Percentiles rank a stretch among this genome's conserved stretches.
Conservation (phyloP, 2,888 invertebrate species). For the Buathra laborator region DNA sequence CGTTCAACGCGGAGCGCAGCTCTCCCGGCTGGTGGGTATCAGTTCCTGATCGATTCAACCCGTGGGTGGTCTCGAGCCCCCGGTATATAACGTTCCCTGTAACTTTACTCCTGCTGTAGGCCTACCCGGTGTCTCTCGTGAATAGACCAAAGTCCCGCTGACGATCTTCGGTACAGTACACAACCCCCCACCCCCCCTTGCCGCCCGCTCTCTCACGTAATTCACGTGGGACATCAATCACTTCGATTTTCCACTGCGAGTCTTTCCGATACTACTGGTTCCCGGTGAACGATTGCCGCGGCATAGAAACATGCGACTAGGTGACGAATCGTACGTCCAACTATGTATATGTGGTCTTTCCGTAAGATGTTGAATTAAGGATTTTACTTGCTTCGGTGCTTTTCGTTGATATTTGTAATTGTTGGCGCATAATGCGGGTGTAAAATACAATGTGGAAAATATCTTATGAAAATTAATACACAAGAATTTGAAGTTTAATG, state of each 20-base stretch:
- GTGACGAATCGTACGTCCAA: background rate
- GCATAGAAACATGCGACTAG: background rate
- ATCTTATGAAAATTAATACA: too few species aligned
- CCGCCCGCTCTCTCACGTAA: background rate
- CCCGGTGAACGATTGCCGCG: background rate
- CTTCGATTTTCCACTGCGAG: too few species aligned
- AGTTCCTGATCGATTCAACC: slow-evolving; percentile 83
- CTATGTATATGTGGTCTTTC: background rate
- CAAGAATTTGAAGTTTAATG: too few species aligned
- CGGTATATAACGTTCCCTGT: slow-evolving; percentile 75
- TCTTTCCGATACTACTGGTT: background rate
- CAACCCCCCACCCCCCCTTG: background rate
- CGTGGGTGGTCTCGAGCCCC: slow-evolving; percentile 82
- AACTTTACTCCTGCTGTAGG: slow-evolving; percentile 78
- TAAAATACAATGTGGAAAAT: too few species aligned
- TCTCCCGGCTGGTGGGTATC: slow-evolving; percentile 74
- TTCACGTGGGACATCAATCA: too few species aligned
- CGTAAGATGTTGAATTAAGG: too few species aligned
- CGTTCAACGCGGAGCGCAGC: slow-evolving; percentile 40
- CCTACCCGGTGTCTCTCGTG: slow-evolving; percentile 78
- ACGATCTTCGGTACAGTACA: background rate
- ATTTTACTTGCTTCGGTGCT: too few species aligned
- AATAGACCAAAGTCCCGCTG: slow-evolving; percentile 58
- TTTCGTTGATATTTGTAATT: too few species aligned
- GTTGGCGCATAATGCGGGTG: too few species aligned